A percentile compares a stretch with the other conserved stretches of the same genome.
These are phyloP conservation scores for Grammomys surdaster DNA, from an alignment of 2,113 vertebrate species.

Conservation along the genomic window DNA sequence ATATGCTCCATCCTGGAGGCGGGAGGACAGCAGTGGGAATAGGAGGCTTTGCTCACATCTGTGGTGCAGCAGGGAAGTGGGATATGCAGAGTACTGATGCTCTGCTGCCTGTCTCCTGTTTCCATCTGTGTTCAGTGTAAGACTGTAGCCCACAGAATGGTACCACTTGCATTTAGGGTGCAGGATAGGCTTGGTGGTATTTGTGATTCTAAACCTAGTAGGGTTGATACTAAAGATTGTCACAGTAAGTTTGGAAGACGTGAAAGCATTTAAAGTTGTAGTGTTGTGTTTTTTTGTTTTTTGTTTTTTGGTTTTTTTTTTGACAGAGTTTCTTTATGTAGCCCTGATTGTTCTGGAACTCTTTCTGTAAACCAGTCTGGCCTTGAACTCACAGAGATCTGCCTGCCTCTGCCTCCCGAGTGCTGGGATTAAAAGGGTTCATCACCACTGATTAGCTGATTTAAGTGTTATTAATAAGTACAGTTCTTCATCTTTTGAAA, in stretches of 20 bases:
- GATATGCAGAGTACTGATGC: neutral
- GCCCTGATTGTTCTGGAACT: neutral
- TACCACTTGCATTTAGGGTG: neutral
- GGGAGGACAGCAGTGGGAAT: neutral
- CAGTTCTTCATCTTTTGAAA: conserved; percentile 8
- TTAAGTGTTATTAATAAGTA: conserved; percentile 47
- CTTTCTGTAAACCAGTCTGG: neutral
- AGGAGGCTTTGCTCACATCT: neutral
- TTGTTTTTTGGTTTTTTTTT: too few relatives aligned
- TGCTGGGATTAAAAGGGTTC: neutral
- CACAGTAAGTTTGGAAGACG: neutral
- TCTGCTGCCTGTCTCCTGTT: neutral
- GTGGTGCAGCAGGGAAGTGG: neutral
- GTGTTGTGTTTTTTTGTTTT: neutral
- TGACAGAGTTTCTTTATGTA: neutral
- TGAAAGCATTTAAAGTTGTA: neutral
- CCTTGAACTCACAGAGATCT: neutral
- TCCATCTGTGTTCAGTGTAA: neutral
- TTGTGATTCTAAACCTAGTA: neutral
- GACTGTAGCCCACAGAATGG: too few relatives aligned
- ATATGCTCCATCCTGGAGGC: neutral
- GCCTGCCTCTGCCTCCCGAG: neutral
- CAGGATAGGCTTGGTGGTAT: neutral
- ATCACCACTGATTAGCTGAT: neutral
- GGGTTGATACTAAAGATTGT: neutral